These are phyloP conservation scores for Ptyas mucosa DNA, from an alignment of 2,113 vertebrate species.

Conservation along the genomic window DNA sequence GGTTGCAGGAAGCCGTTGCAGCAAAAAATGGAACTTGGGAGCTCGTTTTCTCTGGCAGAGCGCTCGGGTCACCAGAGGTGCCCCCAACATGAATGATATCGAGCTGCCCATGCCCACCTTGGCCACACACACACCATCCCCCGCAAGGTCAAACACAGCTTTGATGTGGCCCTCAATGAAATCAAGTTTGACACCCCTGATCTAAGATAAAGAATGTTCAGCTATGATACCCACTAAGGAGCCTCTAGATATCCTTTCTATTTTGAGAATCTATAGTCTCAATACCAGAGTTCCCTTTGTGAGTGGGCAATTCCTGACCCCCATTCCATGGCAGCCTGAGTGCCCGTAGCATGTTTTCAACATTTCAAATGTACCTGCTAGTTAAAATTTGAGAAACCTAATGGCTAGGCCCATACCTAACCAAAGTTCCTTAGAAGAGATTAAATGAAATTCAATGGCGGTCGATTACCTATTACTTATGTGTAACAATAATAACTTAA, in stretches of 20 bases:
- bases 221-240: not conserved
- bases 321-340: not conserved
- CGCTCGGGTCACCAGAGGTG: too few relatives aligned
- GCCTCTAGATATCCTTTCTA: not conserved
- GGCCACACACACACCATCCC: too few relatives aligned
- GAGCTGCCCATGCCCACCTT: too few relatives aligned
- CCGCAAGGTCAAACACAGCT: too few relatives aligned
- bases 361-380: not conserved
- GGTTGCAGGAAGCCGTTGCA: too few relatives aligned
- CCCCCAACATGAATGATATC: too few relatives aligned
- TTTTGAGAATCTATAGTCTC: not conserved
- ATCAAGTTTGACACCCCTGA: too few relatives aligned
- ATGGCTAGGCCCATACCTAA: not conserved
- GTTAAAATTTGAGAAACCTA: not conserved
- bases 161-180: too few relatives aligned
- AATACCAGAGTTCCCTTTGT: not conserved
- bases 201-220: not conserved
- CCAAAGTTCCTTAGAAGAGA: not conserved
- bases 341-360: not conserved
- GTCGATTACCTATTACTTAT: not conserved
- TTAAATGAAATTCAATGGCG: not conserved
- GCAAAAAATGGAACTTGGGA: too few relatives aligned
- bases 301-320: not conserved
- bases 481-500: not conserved
- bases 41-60: too few relatives aligned